phyloP scores from a whole-genome alignment of 2,888 invertebrate species.

The Polydrusus tereticollis region DNA sequence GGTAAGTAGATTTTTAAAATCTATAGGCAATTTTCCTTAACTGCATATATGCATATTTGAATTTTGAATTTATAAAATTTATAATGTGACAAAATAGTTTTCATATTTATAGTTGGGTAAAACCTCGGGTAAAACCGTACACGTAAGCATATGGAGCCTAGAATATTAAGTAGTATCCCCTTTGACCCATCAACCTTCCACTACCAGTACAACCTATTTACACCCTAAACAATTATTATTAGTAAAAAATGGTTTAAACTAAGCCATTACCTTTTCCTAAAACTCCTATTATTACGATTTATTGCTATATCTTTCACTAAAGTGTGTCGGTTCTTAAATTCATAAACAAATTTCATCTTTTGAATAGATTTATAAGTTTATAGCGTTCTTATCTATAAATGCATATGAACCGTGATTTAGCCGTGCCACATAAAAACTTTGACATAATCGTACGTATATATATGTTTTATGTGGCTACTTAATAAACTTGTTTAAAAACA shows the following conservation, averaged over 20 bases:
- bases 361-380: background rate
- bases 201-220: no score
- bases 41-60: no score
- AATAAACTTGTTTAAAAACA: background rate
- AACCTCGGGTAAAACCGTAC: no score
- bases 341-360: background rate
- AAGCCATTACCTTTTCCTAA: background rate
- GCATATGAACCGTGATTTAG: constrained; percentile 17
- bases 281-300: background rate
- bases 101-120: no score
- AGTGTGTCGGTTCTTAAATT: background rate
- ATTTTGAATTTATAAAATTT: no score
- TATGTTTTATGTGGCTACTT: background rate
- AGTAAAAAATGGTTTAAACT: background rate
- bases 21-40: no score
- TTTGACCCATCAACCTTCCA: no score
- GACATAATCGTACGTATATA: background rate
- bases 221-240: no score
- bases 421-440: constrained; percentile 1
- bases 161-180: no score
- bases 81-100: no score
- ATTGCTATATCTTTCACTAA: background rate
- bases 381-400: constrained; percentile 6
- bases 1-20: no score
- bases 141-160: no score